A percentile compares a stretch with the other conserved stretches of the same genome.
These are phyloP conservation scores for Etheostoma perlongum DNA, from an alignment of 2,797 vertebrate genomes.

Conservation along the genomic window DNA sequence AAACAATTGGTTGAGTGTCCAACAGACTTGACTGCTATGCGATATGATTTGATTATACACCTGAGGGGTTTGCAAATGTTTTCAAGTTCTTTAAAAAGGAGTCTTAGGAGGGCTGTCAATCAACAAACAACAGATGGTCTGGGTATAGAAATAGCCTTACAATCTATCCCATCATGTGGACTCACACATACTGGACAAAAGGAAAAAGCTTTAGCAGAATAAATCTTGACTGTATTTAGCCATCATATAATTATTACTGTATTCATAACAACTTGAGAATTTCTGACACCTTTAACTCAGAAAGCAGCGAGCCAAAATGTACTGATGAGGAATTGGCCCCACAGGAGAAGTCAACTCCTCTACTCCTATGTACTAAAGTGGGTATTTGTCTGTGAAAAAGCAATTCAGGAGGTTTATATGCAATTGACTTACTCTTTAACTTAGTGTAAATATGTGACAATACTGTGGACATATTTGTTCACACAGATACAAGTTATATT, in stretches of 20 bases:
- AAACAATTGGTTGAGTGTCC: conserved; percentile 34
- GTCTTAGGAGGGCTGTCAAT: conserved; percentile 8
- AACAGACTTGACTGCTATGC: conserved; percentile 6
- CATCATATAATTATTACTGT: neutral
- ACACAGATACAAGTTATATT: conserved; percentile 36
- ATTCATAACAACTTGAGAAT: neutral
- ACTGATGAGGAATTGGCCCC: conserved; percentile 26
- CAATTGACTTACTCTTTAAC: conserved; percentile 47
- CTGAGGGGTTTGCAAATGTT: conserved; percentile 30
- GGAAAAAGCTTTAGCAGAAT: conserved; percentile 3
- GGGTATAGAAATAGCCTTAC: conserved; percentile 2
- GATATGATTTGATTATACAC: conserved; percentile 24
- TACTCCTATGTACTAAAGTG: neutral
- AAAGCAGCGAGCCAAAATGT: conserved; percentile 13
- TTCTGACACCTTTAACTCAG: conserved; percentile 20
- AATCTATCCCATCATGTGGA: neutral
- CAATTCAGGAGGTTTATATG: conserved; percentile 42
- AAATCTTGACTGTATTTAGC: conserved; percentile 13
- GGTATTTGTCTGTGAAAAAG: conserved; percentile 32
- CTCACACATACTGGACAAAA: neutral
- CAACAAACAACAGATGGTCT: conserved; percentile 8
- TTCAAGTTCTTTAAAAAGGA: conserved; percentile 31
- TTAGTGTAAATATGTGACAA: conserved; percentile 47
- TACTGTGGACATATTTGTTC: conserved; percentile 47
- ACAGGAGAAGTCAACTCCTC: conserved; percentile 17